Evolutionary conservation across 2,113 vertebrate species (phyloP).

Genomic region (Thalassoma bifasciatum): DNA sequence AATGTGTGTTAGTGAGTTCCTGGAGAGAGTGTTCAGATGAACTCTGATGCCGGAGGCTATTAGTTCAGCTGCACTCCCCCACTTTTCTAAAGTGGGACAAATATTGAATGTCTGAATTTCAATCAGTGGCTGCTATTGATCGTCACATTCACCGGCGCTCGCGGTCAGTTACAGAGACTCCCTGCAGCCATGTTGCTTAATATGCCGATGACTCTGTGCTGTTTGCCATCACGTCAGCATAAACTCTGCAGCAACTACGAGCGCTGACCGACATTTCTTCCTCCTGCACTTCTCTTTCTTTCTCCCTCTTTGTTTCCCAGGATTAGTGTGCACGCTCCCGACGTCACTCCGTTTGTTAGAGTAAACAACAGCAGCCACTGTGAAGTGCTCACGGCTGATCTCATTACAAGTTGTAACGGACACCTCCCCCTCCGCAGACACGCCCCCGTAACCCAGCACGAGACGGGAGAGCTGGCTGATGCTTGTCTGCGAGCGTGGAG

Average conservation of each 20-base stretch:
- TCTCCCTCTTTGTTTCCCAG: neutral
- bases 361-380: slow-evolving; percentile 41
- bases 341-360: slow-evolving; percentile 28
- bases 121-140: slow-evolving; percentile 67
- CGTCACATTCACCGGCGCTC: neutral
- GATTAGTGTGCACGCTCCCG: slow-evolving; percentile 18
- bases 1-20: slow-evolving; percentile 29
- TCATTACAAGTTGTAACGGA: slow-evolving; percentile 58
- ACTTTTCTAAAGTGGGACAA: slow-evolving; percentile 58
- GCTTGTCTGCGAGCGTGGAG: slow-evolving; percentile 41
- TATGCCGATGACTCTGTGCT: neutral
- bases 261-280: neutral
- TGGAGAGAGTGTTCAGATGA: slow-evolving; percentile 9
- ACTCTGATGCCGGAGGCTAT: slow-evolving; percentile 29
- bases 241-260: neutral
- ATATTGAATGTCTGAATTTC: slow-evolving; percentile 67
- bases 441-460: slow-evolving; percentile 17
- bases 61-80: slow-evolving; percentile 40
- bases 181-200: slow-evolving; percentile 17
- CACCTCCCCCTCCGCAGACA: slow-evolving; percentile 25
- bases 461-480: neutral
- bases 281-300: neutral
- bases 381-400: slow-evolving; percentile 45
- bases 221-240: neutral
- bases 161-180: slow-evolving; percentile 25